Evolutionary conservation across 1,140 invertebrate genomes (phyloP).

Genomic region (Brachionus rubens): DNA sequence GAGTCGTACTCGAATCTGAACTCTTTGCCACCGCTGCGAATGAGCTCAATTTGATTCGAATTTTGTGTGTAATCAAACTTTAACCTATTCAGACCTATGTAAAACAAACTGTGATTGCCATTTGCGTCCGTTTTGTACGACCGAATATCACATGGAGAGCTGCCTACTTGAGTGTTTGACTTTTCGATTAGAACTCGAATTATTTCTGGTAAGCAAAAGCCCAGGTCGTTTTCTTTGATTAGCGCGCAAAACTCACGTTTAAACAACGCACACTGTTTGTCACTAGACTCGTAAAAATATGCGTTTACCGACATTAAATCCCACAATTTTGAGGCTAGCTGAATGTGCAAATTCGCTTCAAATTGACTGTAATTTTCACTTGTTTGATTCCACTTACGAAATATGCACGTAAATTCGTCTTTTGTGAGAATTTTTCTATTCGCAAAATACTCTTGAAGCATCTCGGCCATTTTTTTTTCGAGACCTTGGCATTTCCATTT

Average conservation of each 20-base stretch:
- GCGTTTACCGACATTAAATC: neutral
- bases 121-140: neutral
- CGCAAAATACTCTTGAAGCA: neutral
- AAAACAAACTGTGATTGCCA: conserved; percentile 8
- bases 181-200: neutral
- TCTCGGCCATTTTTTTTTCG: too few relatives aligned
- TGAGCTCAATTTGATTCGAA: neutral
- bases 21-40: neutral
- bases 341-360: neutral
- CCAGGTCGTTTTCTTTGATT: neutral
- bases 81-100: neutral
- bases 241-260: neutral
- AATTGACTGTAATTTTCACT: neutral
- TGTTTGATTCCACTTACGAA: neutral
- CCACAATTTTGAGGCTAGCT: neutral
- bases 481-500: too few relatives aligned
- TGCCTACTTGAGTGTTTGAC: neutral
- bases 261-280: neutral
- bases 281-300: neutral
- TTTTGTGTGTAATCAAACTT: neutral
- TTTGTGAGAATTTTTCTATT: neutral
- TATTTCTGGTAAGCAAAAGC: neutral
- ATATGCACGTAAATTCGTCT: neutral
- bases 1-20: neutral
- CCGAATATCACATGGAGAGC: neutral